phyloP scores from a whole-genome alignment of 1,140 invertebrate genomes.

The Agrypnia vestita region DNA sequence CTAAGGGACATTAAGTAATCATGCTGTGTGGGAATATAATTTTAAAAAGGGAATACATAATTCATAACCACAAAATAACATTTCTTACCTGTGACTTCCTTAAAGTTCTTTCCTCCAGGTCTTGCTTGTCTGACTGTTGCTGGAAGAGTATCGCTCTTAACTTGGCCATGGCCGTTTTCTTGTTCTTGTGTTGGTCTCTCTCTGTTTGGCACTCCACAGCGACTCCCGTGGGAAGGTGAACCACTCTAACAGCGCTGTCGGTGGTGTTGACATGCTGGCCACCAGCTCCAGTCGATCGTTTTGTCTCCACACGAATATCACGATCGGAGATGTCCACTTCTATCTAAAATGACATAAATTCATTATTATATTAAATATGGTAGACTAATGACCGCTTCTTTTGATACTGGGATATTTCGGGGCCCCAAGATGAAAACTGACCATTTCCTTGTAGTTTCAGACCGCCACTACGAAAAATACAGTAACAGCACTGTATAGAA shows the following conservation, averaged over 20 bases:
- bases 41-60: too few species aligned
- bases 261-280: constrained; percentile 98
- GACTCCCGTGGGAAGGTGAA: constrained; percentile 87
- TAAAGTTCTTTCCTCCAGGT: constrained; percentile 67
- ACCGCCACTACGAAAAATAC: too few species aligned
- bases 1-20: too few species aligned
- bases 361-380: constrained; percentile 12
- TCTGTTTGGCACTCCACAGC: constrained; percentile 86
- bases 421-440: too few species aligned
- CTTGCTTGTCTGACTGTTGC: constrained; percentile 77
- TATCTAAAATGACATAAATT: constrained; percentile 63
- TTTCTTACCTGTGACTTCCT: constrained; percentile 74
- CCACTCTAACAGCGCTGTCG: constrained; percentile 92
- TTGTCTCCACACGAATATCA: constrained; percentile 92
- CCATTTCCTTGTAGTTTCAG: too few species aligned
- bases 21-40: too few species aligned
- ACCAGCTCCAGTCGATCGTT: constrained; percentile 90
- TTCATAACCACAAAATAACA: too few species aligned
- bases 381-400: too few species aligned
- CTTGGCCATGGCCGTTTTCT: constrained; percentile 83
- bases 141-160: constrained; percentile 85
- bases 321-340: constrained; percentile 77
- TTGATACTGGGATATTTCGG: too few species aligned
- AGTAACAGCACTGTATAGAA: too few species aligned
- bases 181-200: constrained; percentile 89